Conservation (phyloP, 2,888 invertebrate species). For the Nasonovia ribisnigri region DNA sequence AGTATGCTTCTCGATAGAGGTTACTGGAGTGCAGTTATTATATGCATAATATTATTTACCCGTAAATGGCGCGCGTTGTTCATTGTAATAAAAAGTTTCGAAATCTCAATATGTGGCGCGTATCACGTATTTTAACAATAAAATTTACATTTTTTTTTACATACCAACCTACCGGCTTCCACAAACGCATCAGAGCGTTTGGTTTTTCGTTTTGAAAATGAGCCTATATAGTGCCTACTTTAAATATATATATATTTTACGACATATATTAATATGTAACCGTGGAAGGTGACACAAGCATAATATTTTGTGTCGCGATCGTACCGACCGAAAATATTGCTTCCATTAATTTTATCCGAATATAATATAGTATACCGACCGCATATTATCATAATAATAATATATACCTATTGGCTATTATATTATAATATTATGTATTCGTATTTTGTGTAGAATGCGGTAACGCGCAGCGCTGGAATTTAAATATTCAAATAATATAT, state of each 20-base stretch:
- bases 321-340: slow-evolving; percentile 12
- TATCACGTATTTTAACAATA: slow-evolving; percentile 21
- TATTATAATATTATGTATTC: background rate
- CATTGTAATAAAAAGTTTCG: background rate
- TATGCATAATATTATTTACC: background rate
- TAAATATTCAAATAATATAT: slow-evolving; percentile 3
- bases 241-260: background rate
- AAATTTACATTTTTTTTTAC: slow-evolving; percentile 21
- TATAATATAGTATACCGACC: background rate
- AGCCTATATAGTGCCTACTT: background rate
- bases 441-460: background rate
- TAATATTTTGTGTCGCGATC: background rate
- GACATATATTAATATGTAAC: background rate
- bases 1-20: background rate
- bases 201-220: background rate
- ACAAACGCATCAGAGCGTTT: background rate
- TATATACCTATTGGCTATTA: background rate
- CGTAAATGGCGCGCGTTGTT: background rate
- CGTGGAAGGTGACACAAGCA: background rate
- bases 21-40: background rate
- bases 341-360: slow-evolving; percentile 27
- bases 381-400: background rate
- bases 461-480: background rate
- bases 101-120: background rate
- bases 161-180: background rate